Percentiles rank a stretch among this genome's conserved stretches.
Evolutionary conservation across 2,888 invertebrate species (phyloP).

Genomic region (Apomyelois bistriatella): DNA sequence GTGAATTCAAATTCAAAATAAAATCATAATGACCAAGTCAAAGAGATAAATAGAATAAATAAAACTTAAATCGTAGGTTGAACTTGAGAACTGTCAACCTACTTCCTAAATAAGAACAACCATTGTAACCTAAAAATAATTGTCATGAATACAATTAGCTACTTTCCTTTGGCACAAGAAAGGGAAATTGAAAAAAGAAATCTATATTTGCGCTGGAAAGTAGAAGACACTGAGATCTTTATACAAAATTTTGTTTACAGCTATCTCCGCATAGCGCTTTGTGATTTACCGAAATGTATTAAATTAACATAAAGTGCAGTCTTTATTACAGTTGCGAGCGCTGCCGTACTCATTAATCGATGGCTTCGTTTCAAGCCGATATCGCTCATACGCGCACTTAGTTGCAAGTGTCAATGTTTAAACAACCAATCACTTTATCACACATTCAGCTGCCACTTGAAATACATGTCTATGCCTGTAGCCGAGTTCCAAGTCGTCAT

Average conservation of each 20-base stretch:
- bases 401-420: conserved; percentile 15
- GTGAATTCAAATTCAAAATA: not conserved
- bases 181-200: conserved; percentile 49
- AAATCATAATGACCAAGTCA: conserved; percentile 9
- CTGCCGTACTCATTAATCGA: too few relatives aligned
- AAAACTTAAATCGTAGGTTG: conserved; percentile 7
- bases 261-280: conserved; percentile 35
- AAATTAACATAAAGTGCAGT: conserved; percentile 56
- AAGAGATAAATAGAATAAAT: conserved; percentile 13
- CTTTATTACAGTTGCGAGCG: conserved; percentile 31
- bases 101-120: conserved; percentile 56
- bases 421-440: conserved; percentile 24
- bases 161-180: conserved; percentile 67
- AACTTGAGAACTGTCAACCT: conserved; percentile 11
- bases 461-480: not conserved
- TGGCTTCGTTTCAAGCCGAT: not conserved
- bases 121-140: conserved; percentile 40
- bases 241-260: conserved; percentile 53
- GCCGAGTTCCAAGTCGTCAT: not conserved
- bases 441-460: not conserved
- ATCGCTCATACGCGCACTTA: not conserved
- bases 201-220: conserved; percentile 32
- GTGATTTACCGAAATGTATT: conserved; percentile 46
- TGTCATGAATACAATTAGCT: conserved; percentile 58
- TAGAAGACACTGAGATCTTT: conserved; percentile 65